Conservation (phyloP, 2,888 invertebrate species). For the Zygothrica quintamaculata region DNA sequence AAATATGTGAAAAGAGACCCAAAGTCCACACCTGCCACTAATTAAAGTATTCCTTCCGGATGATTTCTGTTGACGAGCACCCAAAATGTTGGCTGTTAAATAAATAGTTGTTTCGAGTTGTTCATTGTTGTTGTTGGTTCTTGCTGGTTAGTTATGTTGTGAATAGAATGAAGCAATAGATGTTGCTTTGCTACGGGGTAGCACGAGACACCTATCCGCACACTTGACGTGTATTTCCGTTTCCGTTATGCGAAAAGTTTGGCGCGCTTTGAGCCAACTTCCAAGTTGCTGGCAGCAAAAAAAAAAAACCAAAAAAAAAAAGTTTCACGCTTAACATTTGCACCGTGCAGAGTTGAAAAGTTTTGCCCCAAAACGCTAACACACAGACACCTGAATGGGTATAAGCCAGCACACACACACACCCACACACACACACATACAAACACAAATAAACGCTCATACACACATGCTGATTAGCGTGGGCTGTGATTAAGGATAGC, state of each 20-base stretch:
- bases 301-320: constrained; percentile 38
- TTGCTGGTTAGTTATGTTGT: constrained; percentile 17
- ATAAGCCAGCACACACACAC: constrained; percentile 28
- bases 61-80: constrained; percentile 55
- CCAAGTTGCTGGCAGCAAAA: constrained; percentile 38
- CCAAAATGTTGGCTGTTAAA: constrained; percentile 63
- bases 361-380: constrained; percentile 49
- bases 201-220: constrained; percentile 65
- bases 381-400: constrained; percentile 24
- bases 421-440: constrained; percentile 12
- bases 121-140: constrained; percentile 5
- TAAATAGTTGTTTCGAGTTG: constrained; percentile 68
- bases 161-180: constrained; percentile 5
- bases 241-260: constrained; percentile 80
- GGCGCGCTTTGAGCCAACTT: constrained; percentile 49
- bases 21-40: constrained; percentile 56
- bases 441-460: constrained; percentile 17
- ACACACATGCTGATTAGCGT: constrained; percentile 69
- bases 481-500: constrained; percentile 48
- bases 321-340: constrained; percentile 76
- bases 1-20: constrained; percentile 18
- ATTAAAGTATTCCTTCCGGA: constrained; percentile 57
- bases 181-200: constrained; percentile 17
- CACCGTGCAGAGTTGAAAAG: constrained; percentile 69
- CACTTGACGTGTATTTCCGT: constrained; percentile 78